Percentiles rank a stretch among this genome's conserved stretches.
phyloP scores from a whole-genome alignment of 2,888 invertebrate genomes.

The Stramonita haemastoma region DNA sequence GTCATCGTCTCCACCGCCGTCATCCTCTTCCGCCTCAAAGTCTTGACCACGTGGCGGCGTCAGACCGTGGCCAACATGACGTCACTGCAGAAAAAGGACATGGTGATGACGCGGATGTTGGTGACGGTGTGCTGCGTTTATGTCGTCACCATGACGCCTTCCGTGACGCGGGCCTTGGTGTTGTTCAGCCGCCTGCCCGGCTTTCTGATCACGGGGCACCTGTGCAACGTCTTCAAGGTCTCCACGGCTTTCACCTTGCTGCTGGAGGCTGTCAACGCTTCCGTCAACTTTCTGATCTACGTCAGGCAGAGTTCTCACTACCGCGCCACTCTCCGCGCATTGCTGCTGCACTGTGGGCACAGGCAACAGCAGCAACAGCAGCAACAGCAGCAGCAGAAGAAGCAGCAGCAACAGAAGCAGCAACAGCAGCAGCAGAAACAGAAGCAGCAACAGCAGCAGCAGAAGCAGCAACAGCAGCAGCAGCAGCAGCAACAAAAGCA shows the following conservation, averaged over 20 bases:
- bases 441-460: too few relatives aligned
- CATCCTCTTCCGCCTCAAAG: background rate
- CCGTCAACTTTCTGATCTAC: background rate
- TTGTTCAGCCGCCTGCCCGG: background rate
- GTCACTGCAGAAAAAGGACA: background rate
- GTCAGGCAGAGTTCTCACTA: conserved; percentile 8
- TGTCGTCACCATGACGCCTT: conserved; percentile 4
- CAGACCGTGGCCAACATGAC: background rate
- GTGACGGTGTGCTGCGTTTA: conserved; percentile 17
- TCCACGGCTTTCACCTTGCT: background rate
- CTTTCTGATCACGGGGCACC: background rate
- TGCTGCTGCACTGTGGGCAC: too few relatives aligned
- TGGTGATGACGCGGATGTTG: background rate
- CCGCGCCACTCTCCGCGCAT: background rate
- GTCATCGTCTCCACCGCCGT: conserved; percentile 19
- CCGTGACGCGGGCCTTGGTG: background rate
- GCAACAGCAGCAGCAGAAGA: too few relatives aligned
- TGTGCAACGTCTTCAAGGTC: conserved; percentile 20
- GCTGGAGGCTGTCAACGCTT: background rate
- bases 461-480: too few relatives aligned
- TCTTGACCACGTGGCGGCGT: background rate
- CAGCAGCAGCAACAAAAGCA: too few relatives aligned
- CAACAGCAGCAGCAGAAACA: too few relatives aligned
- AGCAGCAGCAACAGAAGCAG: too few relatives aligned
- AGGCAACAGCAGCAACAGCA: too few relatives aligned